Base-by-base conservation (phyloP, 1,140 invertebrate genomes). In the Oryzaephilus surinamensis region DNA sequence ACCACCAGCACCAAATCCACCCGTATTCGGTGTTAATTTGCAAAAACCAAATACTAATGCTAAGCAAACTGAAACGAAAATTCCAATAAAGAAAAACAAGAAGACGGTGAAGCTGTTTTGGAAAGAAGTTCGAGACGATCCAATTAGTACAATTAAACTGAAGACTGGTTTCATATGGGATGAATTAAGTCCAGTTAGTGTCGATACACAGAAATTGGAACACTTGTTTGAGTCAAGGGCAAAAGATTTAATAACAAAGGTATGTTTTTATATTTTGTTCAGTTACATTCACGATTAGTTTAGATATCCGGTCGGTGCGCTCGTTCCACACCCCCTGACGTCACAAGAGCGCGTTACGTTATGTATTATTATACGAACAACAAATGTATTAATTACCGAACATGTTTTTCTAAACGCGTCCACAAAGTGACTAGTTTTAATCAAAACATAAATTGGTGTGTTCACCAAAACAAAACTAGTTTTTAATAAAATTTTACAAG, bases 31-130 rank as follows among this genome's bases (percentile, higher is more conserved):
- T 13, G 39, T 48, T 5, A 54, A 45, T 24, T 63, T 72, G 2
- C 66, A 70, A 4, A 66, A 69, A 4, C 55, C 61, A 6, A 46
- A 49, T 33, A 64, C 21, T 3, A 45, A 46, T 58, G 16, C 47
- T 54, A 57, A 29, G 37, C 60, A 40, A 18, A 20, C 54, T 53
- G 55, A 69, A 57, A 65, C 68, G 45, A 55, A 61, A 48, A 43
- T 57, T 54, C 55, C 60, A 4, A 67, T 74, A 12, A 84, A 83
- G 56, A 96, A 96, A 61, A 92, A 79, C 51, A 97, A 96, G 62
- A 97, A 97, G 63, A 97, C 95, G n/a, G 83, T 98, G 3, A 97
- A 97, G 68, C 67, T 99, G n/a, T 98, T 99, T 63, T 99, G 96
- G 96, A 88, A 88, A 60, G 91, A 97, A 67, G 79, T 91, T 4